Percentiles rank a stretch among this genome's conserved stretches.
Evolutionary conservation across 1,140 invertebrate species (phyloP).

Genomic region (Gryon sp.): DNA sequence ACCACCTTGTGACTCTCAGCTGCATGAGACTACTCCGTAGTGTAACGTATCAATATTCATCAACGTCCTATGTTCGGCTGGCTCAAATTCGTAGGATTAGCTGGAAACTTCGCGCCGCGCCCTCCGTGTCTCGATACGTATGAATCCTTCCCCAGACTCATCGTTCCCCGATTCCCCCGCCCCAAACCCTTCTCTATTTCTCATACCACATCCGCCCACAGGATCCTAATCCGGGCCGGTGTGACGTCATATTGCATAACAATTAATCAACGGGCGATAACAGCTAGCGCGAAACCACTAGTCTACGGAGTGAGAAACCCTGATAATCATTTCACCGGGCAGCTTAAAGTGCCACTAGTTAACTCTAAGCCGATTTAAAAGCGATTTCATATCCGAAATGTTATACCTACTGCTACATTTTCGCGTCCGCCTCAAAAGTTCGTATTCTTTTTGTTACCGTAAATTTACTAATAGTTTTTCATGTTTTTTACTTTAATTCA

Average conservation of each 20-base stretch:
- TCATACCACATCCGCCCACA: conserved; percentile 60
- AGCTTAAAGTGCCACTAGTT: conserved; percentile 81
- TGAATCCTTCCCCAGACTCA: conserved; percentile 59
- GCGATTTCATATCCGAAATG: conserved; percentile 79
- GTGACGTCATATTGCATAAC: conserved; percentile 81
- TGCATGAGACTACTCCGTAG: conserved; percentile 43
- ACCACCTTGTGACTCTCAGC: conserved; percentile 71
- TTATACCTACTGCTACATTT: conserved; percentile 72
- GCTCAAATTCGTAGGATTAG: conserved; percentile 79
- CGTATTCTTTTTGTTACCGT: conserved; percentile 47
- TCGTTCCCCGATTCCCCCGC: too few species aligned
- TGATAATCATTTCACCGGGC: conserved; percentile 80
- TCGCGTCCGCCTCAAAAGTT: conserved; percentile 49
- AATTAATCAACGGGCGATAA: conserved; percentile 80
- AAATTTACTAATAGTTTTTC: conserved; percentile 55
- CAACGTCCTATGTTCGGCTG: conserved; percentile 79
- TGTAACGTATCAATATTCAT: conserved; percentile 80
- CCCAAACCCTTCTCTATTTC: too few species aligned
- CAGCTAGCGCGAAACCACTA: conserved; percentile 73
- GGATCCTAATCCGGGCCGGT: conserved; percentile 75
- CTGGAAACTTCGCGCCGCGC: conserved; percentile 74
- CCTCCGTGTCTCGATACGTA: conserved; percentile 63
- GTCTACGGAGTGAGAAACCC: conserved; percentile 76
- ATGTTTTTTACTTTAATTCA: conserved; percentile 28
- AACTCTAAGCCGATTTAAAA: conserved; percentile 81